Base-by-base conservation (phyloP, 1,140 invertebrate genomes). In the Drosophila saltans region DNA sequence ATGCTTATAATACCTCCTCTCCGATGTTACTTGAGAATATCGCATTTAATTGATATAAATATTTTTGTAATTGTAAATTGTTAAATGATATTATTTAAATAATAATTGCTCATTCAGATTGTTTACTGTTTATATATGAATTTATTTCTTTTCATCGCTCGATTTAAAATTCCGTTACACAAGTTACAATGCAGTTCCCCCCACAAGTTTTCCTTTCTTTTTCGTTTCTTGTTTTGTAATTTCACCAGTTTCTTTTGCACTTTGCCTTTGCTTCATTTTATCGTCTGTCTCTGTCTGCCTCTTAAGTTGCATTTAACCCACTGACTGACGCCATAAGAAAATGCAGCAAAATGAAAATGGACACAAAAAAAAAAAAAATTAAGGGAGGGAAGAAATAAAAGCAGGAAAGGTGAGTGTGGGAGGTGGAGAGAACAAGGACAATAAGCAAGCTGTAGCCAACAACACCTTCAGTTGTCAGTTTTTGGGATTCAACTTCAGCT, bases 291-390 rank as follows among this genome's bases (percentile, higher is more conserved):
- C 58, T 70, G 33, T 36, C 33, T 61, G 62, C 69, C 74, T 61
- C 70, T 81, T 52, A 52, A 52, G 45, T 65, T 63, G 63, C 66
- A 81, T 63, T 81, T 78, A 81, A 81, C 79, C 63, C 70, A 45
- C 48, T 40, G 77, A 52, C 16, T 16, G 28, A 4, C 40, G 60
- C 48, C 33, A 52, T 41, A 70, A 55, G 48, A 63, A 52, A 4
- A 26, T 8, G 48, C 48, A 55, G 16, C 48, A 43, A 28, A 61
- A 60, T 36, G 33, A 36, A 36, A 36, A 36, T 30, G 28, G 28
- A 30, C 16, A 16, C 2, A 4, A 69, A 40, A n/a, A 52, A 16
- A 52, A 16, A 11, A 16, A 36, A 16, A 41, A 63, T 52, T 39
- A 41, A 21, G 28, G 4, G 4, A 4, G 2, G 28, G 4, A 30